Evolutionary conservation across 2,888 invertebrate species (phyloP).

Genomic region (Cephus nigrinus): DNA sequence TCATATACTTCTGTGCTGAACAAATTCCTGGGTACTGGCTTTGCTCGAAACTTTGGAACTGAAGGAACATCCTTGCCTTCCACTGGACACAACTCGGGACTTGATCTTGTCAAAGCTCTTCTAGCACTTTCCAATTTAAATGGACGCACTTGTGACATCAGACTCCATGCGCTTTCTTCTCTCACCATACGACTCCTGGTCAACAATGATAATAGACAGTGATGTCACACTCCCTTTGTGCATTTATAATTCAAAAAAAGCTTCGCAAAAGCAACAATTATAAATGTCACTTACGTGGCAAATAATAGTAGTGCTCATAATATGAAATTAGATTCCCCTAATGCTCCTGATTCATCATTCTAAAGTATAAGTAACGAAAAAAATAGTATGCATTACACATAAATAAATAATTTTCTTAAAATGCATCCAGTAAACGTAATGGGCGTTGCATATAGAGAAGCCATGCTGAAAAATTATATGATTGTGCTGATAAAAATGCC

Average conservation of each 20-base stretch:
- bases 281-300: neutral
- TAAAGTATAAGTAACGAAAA: neutral
- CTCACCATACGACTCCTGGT: slow-evolving; percentile 59
- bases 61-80: slow-evolving; percentile 28
- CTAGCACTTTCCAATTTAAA: slow-evolving; percentile 61
- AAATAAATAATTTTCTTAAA: neutral
- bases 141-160: slow-evolving; percentile 61
- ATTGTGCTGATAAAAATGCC: neutral
- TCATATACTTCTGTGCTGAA: slow-evolving; percentile 79
- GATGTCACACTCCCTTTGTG: neutral
- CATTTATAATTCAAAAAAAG: neutral
- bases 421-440: neutral
- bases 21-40: slow-evolving; percentile 77
- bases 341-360: neutral
- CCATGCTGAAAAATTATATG: neutral
- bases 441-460: neutral
- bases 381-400: neutral
- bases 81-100: slow-evolving; percentile 53
- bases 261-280: neutral
- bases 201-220: neutral
- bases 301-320: slow-evolving; percentile 3
- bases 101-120: slow-evolving; percentile 59
- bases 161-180: slow-evolving; percentile 58
- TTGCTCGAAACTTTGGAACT: slow-evolving; percentile 70
- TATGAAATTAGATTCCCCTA: neutral